Conservation (phyloP, 2,888 invertebrate species). For the Mactromeris polynyma region DNA sequence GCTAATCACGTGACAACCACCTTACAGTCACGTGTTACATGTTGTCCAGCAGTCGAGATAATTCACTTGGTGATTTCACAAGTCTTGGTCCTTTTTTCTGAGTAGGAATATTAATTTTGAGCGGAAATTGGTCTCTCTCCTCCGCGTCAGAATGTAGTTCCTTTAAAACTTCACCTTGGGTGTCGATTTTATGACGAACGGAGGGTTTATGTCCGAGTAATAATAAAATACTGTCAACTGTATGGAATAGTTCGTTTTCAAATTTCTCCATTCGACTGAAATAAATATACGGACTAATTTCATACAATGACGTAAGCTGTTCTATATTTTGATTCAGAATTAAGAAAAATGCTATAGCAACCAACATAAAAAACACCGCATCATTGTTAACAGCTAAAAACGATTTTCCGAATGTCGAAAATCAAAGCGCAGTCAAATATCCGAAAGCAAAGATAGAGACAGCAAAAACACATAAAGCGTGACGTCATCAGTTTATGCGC, state of each 20-base stretch:
- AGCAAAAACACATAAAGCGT: too few species aligned
- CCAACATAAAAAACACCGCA: too few species aligned
- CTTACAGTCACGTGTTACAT: conserved; percentile 59
- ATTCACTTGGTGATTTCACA: conserved; percentile 77
- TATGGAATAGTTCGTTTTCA: conserved; percentile 84
- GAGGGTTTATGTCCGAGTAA: conserved; percentile 84
- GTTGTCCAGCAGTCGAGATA: conserved; percentile 71
- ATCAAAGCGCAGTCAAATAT: too few species aligned
- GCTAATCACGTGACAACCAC: background rate
- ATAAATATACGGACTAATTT: conserved; percentile 33
- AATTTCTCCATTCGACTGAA: conserved; percentile 86
- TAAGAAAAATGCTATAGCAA: too few species aligned
- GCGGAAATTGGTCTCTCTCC: conserved; percentile 1
- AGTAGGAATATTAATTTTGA: conserved; percentile 27
- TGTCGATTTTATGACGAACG: conserved; percentile 10
- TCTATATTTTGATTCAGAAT: too few species aligned
- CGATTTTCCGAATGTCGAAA: too few species aligned
- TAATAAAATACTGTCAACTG: conserved; percentile 85
- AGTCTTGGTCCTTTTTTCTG: conserved; percentile 73
- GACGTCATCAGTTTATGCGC: background rate
- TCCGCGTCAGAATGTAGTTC: conserved; percentile 22
- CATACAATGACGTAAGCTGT: too few species aligned
- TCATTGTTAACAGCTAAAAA: too few species aligned
- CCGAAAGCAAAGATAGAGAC: too few species aligned
- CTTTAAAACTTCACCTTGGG: background rate